Evolutionary conservation across 2,113 vertebrate species (phyloP).

Genomic region (Limnothrissa miodon): DNA sequence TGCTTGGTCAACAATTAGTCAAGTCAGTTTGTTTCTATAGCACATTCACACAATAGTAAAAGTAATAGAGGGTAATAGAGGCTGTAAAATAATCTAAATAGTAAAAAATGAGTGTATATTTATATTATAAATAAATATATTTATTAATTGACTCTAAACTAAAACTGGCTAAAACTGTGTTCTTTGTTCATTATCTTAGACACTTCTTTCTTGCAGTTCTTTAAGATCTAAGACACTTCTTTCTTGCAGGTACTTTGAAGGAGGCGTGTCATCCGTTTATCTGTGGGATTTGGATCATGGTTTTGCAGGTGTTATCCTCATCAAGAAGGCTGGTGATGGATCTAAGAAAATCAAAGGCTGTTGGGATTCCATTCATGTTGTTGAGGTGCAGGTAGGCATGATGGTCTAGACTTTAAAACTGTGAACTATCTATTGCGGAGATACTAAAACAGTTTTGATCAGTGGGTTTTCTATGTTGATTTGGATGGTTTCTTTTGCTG

Average conservation of each 20-base stretch:
- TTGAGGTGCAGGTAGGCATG: constrained; percentile 92
- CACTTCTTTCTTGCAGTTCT: background rate
- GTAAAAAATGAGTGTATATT: no score
- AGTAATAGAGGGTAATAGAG: no score
- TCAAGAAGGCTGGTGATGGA: constrained; percentile 98
- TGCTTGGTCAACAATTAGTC: background rate
- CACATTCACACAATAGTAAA: no score
- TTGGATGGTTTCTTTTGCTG: background rate
- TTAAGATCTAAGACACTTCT: background rate
- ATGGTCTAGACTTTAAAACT: background rate
- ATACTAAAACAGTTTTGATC: no score
- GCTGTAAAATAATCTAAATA: no score
- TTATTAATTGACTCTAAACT: no score
- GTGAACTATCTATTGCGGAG: background rate
- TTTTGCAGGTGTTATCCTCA: constrained; percentile 98
- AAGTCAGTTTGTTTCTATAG: no score
- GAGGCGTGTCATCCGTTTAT: constrained; percentile 98
- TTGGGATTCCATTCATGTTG: constrained; percentile 99
- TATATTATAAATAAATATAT: no score
- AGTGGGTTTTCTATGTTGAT: no score
- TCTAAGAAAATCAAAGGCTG: constrained; percentile 99
- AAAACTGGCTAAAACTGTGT: no score
- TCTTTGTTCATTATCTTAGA: no score
- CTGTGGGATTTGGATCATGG: constrained; percentile 99
- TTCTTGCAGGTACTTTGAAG: constrained; percentile 94